These are phyloP conservation scores for Gonioctena quinquepunctata DNA, from an alignment of 1,140 invertebrate genomes.

Conservation along the genomic window DNA sequence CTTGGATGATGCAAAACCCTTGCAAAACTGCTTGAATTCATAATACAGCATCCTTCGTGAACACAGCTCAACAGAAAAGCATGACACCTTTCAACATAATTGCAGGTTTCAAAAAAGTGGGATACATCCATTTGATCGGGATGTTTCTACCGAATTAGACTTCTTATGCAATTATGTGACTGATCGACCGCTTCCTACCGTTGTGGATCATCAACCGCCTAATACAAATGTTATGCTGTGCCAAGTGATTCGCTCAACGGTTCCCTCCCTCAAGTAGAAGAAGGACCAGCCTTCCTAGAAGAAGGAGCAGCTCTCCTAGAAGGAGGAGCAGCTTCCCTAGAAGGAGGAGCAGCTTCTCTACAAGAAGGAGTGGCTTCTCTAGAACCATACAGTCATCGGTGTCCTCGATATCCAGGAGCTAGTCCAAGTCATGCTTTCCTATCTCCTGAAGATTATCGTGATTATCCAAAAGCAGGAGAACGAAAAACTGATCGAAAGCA, in stretches of 20 bases:
- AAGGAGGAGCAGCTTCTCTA: no score
- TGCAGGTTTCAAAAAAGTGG: constrained; percentile 54
- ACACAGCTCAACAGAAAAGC: constrained; percentile 33
- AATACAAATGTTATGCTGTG: not conserved
- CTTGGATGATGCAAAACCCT: constrained; percentile 53
- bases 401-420: not conserved
- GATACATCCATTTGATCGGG: constrained; percentile 53
- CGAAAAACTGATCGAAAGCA: not conserved
- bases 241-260: not conserved
- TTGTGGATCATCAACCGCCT: not conserved
- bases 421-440: no score
- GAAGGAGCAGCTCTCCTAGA: no score
- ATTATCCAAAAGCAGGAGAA: not conserved
- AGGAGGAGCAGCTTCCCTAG: no score
- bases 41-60: constrained; percentile 15
- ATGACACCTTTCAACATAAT: constrained; percentile 54
- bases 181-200: constrained; percentile 6
- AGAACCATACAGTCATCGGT: no score
- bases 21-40: constrained; percentile 39
- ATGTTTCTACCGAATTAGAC: constrained; percentile 54
- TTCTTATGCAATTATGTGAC: constrained; percentile 46
- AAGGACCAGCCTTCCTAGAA: not conserved
- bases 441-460: not conserved
- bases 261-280: not conserved
- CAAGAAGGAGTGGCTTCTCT: no score